Evolutionary conservation across 30 jellyfish, hydroid and myxozoan genomes (phyloP).

Genomic region (Cassiopea andromeda): DNA sequence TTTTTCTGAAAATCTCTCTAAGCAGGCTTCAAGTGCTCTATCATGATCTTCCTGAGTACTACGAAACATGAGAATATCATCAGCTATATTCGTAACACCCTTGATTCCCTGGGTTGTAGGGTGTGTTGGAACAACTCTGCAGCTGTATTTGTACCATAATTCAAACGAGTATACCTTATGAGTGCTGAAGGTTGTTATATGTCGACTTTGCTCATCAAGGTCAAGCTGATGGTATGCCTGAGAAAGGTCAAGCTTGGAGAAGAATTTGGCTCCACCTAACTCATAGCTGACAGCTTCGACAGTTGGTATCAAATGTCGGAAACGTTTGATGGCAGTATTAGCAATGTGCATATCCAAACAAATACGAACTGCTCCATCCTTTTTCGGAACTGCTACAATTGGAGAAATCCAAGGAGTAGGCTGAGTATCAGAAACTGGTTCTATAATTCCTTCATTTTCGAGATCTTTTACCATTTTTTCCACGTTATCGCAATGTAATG

Average conservation of each 20-base stretch:
- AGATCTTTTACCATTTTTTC: not conserved
- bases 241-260: too few relatives aligned
- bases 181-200: not conserved
- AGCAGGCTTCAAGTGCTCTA: too few relatives aligned
- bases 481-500: conserved; percentile 57
- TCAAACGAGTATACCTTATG: conserved; percentile 4
- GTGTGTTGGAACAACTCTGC: too few relatives aligned
- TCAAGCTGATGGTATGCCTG: too few relatives aligned
- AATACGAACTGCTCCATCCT: conserved; percentile 6
- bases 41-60: conserved; percentile 60
- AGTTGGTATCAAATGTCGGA: conserved; percentile 8
- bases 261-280: too few relatives aligned
- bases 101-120: conserved; percentile 11
- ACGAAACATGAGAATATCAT: conserved; percentile 13
- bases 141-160: not conserved
- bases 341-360: conserved; percentile 75
- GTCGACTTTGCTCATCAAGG: too few relatives aligned
- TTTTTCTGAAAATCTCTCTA: too few relatives aligned
- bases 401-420: conserved; percentile 19
- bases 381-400: conserved; percentile 54
- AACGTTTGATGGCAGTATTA: conserved; percentile 61
- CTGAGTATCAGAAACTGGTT: too few relatives aligned
- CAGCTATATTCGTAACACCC: not conserved
- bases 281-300: too few relatives aligned
- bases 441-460: too few relatives aligned